A percentile compares a stretch with the other conserved stretches of the same genome.
Evolutionary conservation across 2,113 vertebrate species (phyloP).

Genomic region (Numida meleagris): DNA sequence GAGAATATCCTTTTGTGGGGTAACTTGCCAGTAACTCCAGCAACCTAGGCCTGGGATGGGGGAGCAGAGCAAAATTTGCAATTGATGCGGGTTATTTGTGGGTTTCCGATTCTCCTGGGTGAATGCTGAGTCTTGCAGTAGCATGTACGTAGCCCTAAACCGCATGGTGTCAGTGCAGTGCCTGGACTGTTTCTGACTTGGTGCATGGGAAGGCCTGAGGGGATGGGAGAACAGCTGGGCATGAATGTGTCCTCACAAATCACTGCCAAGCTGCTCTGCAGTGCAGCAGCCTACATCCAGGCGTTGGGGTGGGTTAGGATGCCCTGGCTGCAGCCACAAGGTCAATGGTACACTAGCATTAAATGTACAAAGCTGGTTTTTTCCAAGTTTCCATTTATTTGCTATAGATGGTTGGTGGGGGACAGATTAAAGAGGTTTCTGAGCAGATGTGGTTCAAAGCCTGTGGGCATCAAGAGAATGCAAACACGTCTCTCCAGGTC

Average conservation of each 20-base stretch:
- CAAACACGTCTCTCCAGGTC: not conserved
- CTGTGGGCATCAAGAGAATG: not conserved
- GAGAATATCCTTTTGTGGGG: rapidly evolving
- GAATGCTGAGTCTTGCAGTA: not conserved
- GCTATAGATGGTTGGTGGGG: not conserved
- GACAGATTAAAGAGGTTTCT: not conserved
- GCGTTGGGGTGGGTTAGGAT: not conserved
- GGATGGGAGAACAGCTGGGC: not conserved
- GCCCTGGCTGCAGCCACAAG: not conserved
- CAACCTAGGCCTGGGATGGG: not conserved
- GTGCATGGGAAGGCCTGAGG: rapidly evolving
- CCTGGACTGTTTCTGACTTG: not conserved
- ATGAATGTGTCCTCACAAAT: not conserved
- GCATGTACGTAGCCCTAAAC: not conserved
- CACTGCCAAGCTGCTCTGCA: conserved; percentile 4
- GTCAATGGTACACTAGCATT: not conserved
- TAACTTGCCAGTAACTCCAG: not conserved
- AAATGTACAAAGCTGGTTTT: not conserved
- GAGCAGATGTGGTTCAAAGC: not conserved
- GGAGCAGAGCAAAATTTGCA: not conserved
- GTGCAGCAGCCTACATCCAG: not conserved
- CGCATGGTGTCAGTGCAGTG: rapidly evolving
- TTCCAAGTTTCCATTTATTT: not conserved
- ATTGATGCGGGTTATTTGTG: rapidly evolving
- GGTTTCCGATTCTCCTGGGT: not conserved